Conservation (phyloP, 2,797 vertebrate genomes). For the Podarcis siculus region DNA sequence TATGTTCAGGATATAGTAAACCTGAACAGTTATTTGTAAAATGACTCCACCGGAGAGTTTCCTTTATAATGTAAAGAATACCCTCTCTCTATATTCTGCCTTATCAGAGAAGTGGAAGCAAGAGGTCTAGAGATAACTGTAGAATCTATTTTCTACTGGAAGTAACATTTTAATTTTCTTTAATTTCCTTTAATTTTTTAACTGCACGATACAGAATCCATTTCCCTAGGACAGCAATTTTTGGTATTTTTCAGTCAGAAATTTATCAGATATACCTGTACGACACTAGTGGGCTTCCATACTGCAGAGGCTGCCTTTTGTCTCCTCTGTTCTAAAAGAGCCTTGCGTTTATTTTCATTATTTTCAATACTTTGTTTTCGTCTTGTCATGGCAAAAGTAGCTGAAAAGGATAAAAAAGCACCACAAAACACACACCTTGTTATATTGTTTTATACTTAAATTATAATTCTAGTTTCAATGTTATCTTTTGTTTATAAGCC, state of each 20-base stretch:
- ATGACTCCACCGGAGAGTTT: neutral
- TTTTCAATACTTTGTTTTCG: slow-evolving; percentile 72
- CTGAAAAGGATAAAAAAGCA: slow-evolving; percentile 63
- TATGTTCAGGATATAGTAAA: neutral
- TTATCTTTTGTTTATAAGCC: neutral
- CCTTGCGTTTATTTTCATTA: slow-evolving; percentile 71
- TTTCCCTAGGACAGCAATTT: neutral
- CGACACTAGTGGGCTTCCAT: slow-evolving; percentile 65
- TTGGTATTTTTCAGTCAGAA: neutral
- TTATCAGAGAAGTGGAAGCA: neutral
- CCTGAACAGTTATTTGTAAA: neutral
- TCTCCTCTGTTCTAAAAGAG: slow-evolving; percentile 75
- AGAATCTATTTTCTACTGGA: neutral
- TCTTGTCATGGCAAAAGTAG: slow-evolving; percentile 61
- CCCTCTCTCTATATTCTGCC: neutral
- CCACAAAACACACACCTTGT: neutral
- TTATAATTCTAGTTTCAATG: neutral
- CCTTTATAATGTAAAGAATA: neutral
- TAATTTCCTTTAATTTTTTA: neutral
- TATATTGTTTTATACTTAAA: neutral
- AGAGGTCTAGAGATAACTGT: neutral
- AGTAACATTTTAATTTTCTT: neutral
- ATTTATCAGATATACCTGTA: slow-evolving; percentile 70
- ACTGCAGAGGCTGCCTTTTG: slow-evolving; percentile 66
- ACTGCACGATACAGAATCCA: neutral